Conservation (phyloP, 2,797 vertebrate genomes). For the Xenentodon cancila region DNA sequence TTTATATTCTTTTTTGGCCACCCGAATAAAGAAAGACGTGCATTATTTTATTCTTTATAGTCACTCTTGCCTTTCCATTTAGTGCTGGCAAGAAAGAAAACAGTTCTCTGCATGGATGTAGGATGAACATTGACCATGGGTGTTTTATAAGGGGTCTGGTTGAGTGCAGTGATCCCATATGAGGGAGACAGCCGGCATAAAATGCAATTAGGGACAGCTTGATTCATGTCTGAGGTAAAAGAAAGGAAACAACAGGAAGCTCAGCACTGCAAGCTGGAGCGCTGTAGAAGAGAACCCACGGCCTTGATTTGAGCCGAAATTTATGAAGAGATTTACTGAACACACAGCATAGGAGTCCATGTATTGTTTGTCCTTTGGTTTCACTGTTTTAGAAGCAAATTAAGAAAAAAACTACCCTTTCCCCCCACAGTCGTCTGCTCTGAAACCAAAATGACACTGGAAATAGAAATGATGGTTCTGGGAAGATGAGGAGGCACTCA, state of each 20-base stretch:
- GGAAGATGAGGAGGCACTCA: no score
- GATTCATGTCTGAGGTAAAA: conserved; percentile 2
- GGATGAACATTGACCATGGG: conserved; percentile 24
- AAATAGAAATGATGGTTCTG: no score
- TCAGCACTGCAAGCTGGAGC: no score
- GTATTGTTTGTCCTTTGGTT: no score
- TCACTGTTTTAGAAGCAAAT: no score
- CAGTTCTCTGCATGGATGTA: conserved; percentile 1
- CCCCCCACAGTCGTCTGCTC: no score
- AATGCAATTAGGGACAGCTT: conserved; percentile 39
- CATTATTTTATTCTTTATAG: neutral
- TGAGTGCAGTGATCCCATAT: conserved; percentile 18
- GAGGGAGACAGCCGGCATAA: conserved; percentile 28
- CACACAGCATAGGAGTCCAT: no score
- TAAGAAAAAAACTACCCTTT: no score
- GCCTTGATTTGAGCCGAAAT: no score
- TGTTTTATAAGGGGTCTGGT: conserved; percentile 24
- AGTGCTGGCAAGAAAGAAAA: neutral
- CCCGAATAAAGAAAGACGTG: neutral
- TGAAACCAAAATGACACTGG: no score
- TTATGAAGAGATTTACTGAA: no score
- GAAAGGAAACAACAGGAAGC: neutral
- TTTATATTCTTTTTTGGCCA: neutral
- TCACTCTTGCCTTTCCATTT: neutral
- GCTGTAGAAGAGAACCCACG: no score